Base-by-base conservation (phyloP, 1,140 invertebrate genomes). In the Rhagoletis zephyria region DNA sequence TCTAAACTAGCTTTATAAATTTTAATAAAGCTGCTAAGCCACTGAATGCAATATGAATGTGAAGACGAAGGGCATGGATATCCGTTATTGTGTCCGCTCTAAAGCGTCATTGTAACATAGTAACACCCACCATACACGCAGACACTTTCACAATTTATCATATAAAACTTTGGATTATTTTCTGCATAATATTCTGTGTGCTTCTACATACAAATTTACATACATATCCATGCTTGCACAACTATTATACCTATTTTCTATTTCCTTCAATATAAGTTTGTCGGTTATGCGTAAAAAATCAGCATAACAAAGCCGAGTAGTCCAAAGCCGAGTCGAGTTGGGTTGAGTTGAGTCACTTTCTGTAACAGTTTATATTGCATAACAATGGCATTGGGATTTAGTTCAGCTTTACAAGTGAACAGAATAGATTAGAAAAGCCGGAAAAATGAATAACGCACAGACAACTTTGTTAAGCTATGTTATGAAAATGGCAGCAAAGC, bases 11-110 rank as follows among this genome's bases (percentile, higher is more conserved):
- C 7, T 12, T 81, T 51, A 56, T 81, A 81, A 81, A 56, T 81
- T 56, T 81, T 81, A 81, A 81, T 81, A 81, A 81, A 81, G 74
- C 74, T 59, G 56, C 74, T 81, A 81, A 81, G 48, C 74, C 45
- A 81, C 48, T 81, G 74, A 81, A 81, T 56, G 48, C 74, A 81
- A 81, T 81, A 59, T 81, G 56, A 81, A n/a, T n/a, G 42, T 59
- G 74, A 10, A 48, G 42, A 6, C 30, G 40, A 48, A 16, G 16
- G 40, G 14, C 67, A 74, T 4, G 67, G 30, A 30, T 30, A 30
- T 30, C 30, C 30, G 30, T 30, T 48, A 48, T 74, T 74, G 40
- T 74, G 67, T 74, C 42, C 9, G 45, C 67, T 74, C 45, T 45
- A 42, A 14, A 74, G 14, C 45, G 40, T 45, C 67, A 74, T 74